Base-by-base conservation (phyloP, 2,888 invertebrate genomes). In the Acronicta leporina region DNA sequence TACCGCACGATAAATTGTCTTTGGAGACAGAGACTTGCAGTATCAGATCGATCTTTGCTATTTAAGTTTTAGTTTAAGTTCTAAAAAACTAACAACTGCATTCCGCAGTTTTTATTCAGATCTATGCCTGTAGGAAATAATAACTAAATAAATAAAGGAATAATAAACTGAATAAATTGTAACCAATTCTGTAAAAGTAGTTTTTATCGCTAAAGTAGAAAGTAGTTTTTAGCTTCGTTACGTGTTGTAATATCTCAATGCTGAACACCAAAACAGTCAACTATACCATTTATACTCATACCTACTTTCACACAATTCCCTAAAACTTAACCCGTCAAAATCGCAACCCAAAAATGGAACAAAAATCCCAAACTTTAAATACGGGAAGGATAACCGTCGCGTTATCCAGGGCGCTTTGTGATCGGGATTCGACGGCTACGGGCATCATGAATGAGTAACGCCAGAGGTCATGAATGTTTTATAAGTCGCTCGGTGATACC, bases 401-500 rank as follows among this genome's bases (percentile, higher is more conserved):
- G 65, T 75, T 81, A 79, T 78, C 79, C 78, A 71, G 49, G 60
- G 59, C 68, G 79, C 79, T 80, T 79, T 73, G 82, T 82, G 86
- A 84, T 81, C 81, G 79, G 70, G 79, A 73, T 74, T 72, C 79
- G 67, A 66, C 63, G 61, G 80, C 75, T 78, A 80, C 79, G 83
- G 84, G 82, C 80, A 83, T 83, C 88, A 88, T 92, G 91, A 92
- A 92, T 92, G 89, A 90, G 85, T 92, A 91, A 91, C 84, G 82
- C 77, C 73, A 70, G 68, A 75, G 80, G 77, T 82, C 87, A 89
- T 93, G 92, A 93, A 93, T 93, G 84, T 92, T 93, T 91, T 89
- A 93, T 92, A 86, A 87, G 88, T 79, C 82, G 80, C 79, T 47
- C 83, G 80, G 81, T 87, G 84, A 87, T 85, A 80, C 82, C 70